Evolutionary conservation across 2,113 vertebrate species (phyloP).

Genomic region (Hippocampus guttulatus): DNA sequence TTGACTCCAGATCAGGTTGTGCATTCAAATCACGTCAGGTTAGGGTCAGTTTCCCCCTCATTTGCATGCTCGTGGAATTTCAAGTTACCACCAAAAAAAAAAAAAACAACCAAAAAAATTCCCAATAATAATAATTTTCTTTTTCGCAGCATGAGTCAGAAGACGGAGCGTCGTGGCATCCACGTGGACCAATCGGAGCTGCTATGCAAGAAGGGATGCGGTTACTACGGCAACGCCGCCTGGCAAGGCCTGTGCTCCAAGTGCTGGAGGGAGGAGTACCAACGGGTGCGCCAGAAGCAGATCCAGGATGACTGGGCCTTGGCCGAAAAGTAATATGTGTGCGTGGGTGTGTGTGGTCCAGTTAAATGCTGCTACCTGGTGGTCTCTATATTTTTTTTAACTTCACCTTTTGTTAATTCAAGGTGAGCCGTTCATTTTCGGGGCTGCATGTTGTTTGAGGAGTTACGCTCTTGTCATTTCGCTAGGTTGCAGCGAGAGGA

Average conservation of each 20-base stretch:
- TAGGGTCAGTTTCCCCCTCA: background rate
- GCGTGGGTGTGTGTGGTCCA: too few species aligned
- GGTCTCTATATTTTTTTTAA: background rate
- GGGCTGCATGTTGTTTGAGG: too few species aligned
- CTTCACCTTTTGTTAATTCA: too few species aligned
- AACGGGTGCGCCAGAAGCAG: constrained; percentile 84
- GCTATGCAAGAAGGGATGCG: constrained; percentile 93
- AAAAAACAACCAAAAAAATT: background rate
- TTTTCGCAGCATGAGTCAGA: constrained; percentile 82
- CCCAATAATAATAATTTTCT: constrained; percentile 2
- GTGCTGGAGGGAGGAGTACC: constrained; percentile 95
- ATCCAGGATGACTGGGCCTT: constrained; percentile 96
- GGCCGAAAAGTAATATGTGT: constrained; percentile 81
- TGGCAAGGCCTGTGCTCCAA: constrained; percentile 97
- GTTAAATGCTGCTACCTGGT: too few species aligned
- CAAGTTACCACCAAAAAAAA: background rate
- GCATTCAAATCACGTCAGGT: background rate
- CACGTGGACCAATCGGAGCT: constrained; percentile 92
- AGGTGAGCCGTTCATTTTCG: too few species aligned
- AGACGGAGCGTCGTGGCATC: constrained; percentile 85
- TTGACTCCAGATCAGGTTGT: constrained; percentile 1
- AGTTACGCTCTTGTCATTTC: background rate
- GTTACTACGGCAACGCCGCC: constrained; percentile 90
- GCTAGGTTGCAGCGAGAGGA: constrained; percentile 90
- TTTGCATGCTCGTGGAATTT: background rate